A percentile compares a stretch with the other conserved stretches of the same genome.
Conservation (phyloP, 2,888 invertebrate species). For the Junonia oenone region DNA sequence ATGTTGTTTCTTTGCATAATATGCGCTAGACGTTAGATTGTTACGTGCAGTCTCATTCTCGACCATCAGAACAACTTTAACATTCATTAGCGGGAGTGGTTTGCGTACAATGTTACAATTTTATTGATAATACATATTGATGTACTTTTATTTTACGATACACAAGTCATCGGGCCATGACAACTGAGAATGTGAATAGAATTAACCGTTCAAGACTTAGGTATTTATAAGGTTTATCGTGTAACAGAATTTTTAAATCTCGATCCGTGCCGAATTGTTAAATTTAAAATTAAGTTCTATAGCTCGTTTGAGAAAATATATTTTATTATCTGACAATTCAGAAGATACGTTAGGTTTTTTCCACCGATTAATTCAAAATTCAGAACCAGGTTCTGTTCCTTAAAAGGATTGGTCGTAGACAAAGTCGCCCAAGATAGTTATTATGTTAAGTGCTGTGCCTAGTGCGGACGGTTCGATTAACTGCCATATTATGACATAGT, state of each 20-base stretch:
- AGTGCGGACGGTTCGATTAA: slow-evolving; percentile 75
- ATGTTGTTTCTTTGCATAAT: slow-evolving; percentile 54
- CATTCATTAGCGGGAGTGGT: slow-evolving; percentile 70
- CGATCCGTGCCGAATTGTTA: slow-evolving; percentile 25
- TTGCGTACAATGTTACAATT: slow-evolving; percentile 60
- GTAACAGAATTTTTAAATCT: slow-evolving; percentile 19
- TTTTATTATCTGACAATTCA: slow-evolving; percentile 21
- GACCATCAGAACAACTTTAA: slow-evolving; percentile 60
- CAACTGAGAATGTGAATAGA: slow-evolving; percentile 47
- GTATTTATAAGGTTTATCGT: slow-evolving; percentile 37
- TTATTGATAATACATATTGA: slow-evolving; percentile 55
- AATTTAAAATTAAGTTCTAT: not conserved
- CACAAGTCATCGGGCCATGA: slow-evolving; percentile 75
- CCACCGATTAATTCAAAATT: slow-evolving; percentile 72
- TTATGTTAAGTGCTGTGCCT: slow-evolving; percentile 56
- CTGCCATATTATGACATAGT: slow-evolving; percentile 79
- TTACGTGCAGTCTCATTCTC: slow-evolving; percentile 67
- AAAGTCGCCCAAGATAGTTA: slow-evolving; percentile 46
- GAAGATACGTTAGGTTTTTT: slow-evolving; percentile 45
- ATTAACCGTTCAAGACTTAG: slow-evolving; percentile 65
- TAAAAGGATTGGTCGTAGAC: slow-evolving; percentile 49
- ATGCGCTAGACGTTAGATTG: slow-evolving; percentile 50
- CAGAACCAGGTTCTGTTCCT: slow-evolving; percentile 65
- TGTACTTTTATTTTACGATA: slow-evolving; percentile 59
- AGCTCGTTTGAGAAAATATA: not conserved